Base-by-base conservation (phyloP, 92 coral and sea anemone species). In the Umimayanthus kanabou region DNA sequence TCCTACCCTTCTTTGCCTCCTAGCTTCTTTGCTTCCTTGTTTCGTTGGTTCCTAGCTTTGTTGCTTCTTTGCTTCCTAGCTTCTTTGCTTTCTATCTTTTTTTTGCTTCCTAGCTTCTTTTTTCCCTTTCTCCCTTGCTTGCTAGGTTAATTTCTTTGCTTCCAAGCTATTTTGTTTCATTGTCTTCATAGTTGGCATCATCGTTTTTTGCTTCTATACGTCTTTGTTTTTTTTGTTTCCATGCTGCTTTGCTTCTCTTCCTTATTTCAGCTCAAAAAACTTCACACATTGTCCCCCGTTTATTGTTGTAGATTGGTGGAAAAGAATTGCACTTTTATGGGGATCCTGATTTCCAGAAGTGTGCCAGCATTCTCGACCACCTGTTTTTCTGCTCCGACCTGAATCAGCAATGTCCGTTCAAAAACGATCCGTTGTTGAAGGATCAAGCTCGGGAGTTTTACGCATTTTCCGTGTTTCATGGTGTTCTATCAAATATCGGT, bases 401-500 rank as follows among this genome's bases (percentile, higher is more conserved):
- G 6, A 73, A n/a, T 50, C 77, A 77, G 69, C 76, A 39, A 37
- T 81, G 90, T 57, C 55, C 72, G 37, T 81, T 88, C 37, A 45
- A 77, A 40, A 43, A 45, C 22, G 22, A 77, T 11, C 81, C 81
- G 23, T 43, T 53, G 5, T 26, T 77, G 16, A 72, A 81, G 39
- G 80, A 88, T 25, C 86, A 55, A 69, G 50, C 86, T 2, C n/a
- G 20, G 42, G 40, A 28, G 58, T 73, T 88, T 18, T 22, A 70
- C 28, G 90, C 87, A 0, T 88, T 80, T 58, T 80, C 90, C 50
- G 87, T 85, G 22, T 88, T 88, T 39, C 64, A 72, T 37, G 65
- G 73, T 5, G 42, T 88, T 4, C 61, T 80, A 33, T 79, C 72
- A 14, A 79, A 78, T 11, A 71, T 88, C 8, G 90, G 90, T 49